Base-by-base conservation (phyloP, 2,888 invertebrate species). In the Melieria picta region DNA sequence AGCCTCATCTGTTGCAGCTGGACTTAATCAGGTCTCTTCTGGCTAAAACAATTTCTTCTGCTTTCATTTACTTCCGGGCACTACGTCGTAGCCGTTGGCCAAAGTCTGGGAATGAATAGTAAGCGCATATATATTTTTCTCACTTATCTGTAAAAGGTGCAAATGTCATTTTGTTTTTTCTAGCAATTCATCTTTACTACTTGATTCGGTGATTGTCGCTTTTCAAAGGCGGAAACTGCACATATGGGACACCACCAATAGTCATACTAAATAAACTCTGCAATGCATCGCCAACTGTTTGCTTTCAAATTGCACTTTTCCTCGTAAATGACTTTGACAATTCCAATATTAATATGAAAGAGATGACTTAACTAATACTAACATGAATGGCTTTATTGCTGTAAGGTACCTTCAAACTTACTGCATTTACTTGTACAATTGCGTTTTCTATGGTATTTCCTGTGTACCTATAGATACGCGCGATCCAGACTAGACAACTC, bases 71-170 rank as follows among this genome's bases (percentile, higher is more conserved):
- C 98, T 72, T 90, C 90, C 63, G 94, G 92, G 0, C 93, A 95
- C 85, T 98, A 96, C 84, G 98, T 98, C 83, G 96, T 97, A 0
- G 90, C 90, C 5, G 89, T 94, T 72, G 98, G 98, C 0, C 85
- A 89, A 47, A 98, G 98, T 85, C 91, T 91, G 76, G 93, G 77
- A 81, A 89, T 0, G 86, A 88, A 3, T 97, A 97, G 79, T 98
- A 98, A 86, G 93, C 13, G 90, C 90, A 7, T 91, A 94, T 74
- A 90, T 96, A 62, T 83, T 97, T 98, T 97, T 85, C 89, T 98
- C 11, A 97, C 97, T 57, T 98, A 98, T 85, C 89, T 94, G 88
- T 91, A 4, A 91, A 91, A 90, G 96, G 95, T 95, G 56, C 13
- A 45, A 48, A 50, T 13, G 5, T 7, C 11, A 43, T 11, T 43